These are phyloP conservation scores for Cydia pomonella DNA, from an alignment of 1,140 invertebrate genomes.

Conservation along the genomic window DNA sequence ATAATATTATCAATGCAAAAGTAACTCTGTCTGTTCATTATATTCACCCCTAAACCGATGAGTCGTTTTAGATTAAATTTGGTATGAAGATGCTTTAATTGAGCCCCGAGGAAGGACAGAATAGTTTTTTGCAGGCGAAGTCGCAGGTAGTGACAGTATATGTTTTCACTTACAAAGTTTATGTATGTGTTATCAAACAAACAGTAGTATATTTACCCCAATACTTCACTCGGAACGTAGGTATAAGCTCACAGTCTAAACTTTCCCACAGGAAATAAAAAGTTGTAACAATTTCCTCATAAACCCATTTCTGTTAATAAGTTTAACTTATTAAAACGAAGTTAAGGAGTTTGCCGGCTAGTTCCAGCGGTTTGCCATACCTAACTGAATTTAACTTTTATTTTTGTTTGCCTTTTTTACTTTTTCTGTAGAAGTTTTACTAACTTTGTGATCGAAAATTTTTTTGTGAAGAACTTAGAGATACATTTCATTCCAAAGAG, in stretches of 20 bases:
- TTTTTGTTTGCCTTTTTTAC: neutral
- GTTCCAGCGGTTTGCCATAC: constrained; percentile 2
- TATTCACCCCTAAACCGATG: too few species aligned
- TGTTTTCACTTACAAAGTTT: too few species aligned
- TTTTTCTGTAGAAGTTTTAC: neutral
- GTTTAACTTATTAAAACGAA: constrained; percentile 27
- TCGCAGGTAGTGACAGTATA: too few species aligned
- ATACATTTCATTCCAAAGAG: neutral
- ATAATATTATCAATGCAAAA: too few species aligned
- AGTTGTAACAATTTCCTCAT: constrained; percentile 1
- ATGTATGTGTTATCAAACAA: too few species aligned
- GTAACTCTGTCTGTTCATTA: too few species aligned
- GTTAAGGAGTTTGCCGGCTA: constrained; percentile 14
- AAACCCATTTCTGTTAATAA: constrained; percentile 30
- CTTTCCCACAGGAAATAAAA: neutral
- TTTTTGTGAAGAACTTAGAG: neutral
- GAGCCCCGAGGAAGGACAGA: too few species aligned
- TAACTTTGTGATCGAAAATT: neutral
- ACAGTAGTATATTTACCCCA: too few species aligned
- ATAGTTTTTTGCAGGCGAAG: too few species aligned
- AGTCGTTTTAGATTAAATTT: too few species aligned
- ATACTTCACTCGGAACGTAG: neutral
- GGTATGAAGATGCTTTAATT: too few species aligned
- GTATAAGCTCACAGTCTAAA: neutral
- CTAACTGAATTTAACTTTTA: constrained; percentile 5